Evolutionary conservation across 2,797 vertebrate species (phyloP).

Genomic region (Buphagus erythrorhynchus): DNA sequence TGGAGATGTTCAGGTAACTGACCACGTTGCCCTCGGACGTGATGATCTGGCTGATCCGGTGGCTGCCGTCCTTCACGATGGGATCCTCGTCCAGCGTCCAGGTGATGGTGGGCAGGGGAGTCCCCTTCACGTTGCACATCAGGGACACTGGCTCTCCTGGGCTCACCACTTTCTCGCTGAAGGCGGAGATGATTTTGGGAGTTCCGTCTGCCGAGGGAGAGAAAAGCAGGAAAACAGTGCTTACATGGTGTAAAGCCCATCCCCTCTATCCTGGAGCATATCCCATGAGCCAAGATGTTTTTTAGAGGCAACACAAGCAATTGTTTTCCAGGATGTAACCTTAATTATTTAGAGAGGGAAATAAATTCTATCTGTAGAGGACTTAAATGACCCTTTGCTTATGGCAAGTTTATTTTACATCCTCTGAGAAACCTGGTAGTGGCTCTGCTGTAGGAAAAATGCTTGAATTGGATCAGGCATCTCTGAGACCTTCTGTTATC

Average conservation of each 20-base stretch:
- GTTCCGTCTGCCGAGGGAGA: constrained; percentile 87
- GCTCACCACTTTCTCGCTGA: constrained; percentile 97
- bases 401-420: neutral
- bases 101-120: constrained; percentile 90
- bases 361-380: neutral
- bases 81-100: constrained; percentile 98
- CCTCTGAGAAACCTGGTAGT: neutral
- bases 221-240: neutral
- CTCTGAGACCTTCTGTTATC: neutral
- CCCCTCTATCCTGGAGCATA: neutral
- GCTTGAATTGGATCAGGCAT: neutral
- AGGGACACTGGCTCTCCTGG: constrained; percentile 94
- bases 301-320: neutral
- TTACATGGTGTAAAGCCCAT: neutral
- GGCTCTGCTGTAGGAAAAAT: neutral
- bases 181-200: constrained; percentile 96
- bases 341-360: neutral
- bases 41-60: constrained; percentile 94
- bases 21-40: constrained; percentile 93
- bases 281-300: neutral
- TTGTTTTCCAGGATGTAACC: neutral
- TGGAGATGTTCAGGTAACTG: constrained; percentile 97
- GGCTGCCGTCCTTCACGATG: constrained; percentile 91
- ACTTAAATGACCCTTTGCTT: neutral
- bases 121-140: constrained; percentile 96